Conservation (phyloP, 1,140 invertebrate species). For the Gerris buenoi region DNA sequence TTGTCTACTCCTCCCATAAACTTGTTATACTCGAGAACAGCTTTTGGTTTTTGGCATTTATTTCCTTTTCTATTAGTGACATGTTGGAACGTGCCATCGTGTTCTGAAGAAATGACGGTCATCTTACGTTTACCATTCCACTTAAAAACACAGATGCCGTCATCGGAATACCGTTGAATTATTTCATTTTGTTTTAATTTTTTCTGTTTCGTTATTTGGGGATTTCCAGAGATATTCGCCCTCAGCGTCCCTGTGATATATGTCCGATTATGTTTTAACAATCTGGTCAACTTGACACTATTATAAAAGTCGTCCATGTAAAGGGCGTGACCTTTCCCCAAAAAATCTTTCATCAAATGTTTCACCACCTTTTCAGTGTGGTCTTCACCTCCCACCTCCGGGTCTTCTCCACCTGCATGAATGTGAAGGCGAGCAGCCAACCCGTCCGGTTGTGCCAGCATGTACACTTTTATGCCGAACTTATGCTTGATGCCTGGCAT, state of each 20-base stretch:
- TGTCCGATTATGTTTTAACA: conserved; percentile 14
- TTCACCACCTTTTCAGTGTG: background rate
- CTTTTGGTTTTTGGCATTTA: conserved; percentile 3
- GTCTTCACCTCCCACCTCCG: background rate
- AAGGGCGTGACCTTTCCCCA: background rate
- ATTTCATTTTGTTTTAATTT: conserved; percentile 19
- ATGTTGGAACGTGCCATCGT: conserved; percentile 16
- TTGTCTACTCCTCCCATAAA: conserved; percentile 7
- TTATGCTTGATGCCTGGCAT: conserved; percentile 26
- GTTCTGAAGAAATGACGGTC: conserved; percentile 22
- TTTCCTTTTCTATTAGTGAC: conserved; percentile 12
- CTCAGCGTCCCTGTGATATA: conserved; percentile 17
- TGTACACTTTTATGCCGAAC: conserved; percentile 26
- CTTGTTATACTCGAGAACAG: conserved; percentile 6
- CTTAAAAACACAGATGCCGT: conserved; percentile 20
- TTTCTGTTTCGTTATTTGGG: conserved; percentile 15
- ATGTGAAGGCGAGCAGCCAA: conserved; percentile 10
- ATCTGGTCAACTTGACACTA: conserved; percentile 6
- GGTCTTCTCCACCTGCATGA: conserved; percentile 11
- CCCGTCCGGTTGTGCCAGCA: conserved; percentile 20
- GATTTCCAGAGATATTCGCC: conserved; percentile 10
- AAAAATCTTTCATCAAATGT: background rate
- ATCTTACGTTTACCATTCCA: conserved; percentile 27
- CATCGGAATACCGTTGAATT: conserved; percentile 9
- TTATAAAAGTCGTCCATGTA: conserved; percentile 11